A percentile compares a stretch with the other conserved stretches of the same genome.
phyloP scores from a whole-genome alignment of 2,888 invertebrate genomes.

The Eupithecia inturbata region DNA sequence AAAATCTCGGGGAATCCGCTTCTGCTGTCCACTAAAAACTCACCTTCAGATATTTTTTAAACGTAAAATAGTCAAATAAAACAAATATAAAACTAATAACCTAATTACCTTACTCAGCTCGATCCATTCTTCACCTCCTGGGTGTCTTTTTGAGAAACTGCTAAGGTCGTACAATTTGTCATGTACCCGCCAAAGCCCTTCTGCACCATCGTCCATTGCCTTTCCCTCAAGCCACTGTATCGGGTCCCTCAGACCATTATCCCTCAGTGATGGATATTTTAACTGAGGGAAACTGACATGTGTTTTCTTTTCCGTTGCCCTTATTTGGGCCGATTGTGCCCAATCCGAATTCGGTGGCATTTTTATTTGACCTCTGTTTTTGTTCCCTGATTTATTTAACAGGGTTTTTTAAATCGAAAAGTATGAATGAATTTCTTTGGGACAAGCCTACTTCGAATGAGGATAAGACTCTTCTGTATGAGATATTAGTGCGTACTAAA shows the following conservation, averaged over 20 bases:
- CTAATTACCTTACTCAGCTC: conserved; percentile 85
- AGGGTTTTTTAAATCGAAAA: neutral
- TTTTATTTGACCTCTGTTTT: conserved; percentile 18
- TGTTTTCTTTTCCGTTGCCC: conserved; percentile 66
- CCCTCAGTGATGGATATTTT: conserved; percentile 79
- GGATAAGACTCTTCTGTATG: neutral
- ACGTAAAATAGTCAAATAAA: neutral
- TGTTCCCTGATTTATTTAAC: neutral
- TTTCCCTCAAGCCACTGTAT: conserved; percentile 87
- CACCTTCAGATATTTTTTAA: neutral
- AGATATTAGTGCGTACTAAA: neutral
- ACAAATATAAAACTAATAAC: neutral
- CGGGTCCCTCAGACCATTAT: conserved; percentile 71
- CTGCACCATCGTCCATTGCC: conserved; percentile 87
- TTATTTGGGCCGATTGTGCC: conserved; percentile 58
- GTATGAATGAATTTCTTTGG: neutral
- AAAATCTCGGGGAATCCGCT: neutral
- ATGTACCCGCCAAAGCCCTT: conserved; percentile 91
- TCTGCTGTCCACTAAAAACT: neutral
- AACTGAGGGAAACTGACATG: conserved; percentile 82
- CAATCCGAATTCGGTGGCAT: conserved; percentile 62
- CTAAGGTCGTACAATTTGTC: conserved; percentile 93
- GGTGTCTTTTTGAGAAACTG: conserved; percentile 91
- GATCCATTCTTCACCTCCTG: conserved; percentile 93
- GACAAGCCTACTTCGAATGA: neutral